A percentile compares a stretch with the other conserved stretches of the same genome.
Conservation (phyloP, 2,888 invertebrate species). For the Tetranychus truncatus region DNA sequence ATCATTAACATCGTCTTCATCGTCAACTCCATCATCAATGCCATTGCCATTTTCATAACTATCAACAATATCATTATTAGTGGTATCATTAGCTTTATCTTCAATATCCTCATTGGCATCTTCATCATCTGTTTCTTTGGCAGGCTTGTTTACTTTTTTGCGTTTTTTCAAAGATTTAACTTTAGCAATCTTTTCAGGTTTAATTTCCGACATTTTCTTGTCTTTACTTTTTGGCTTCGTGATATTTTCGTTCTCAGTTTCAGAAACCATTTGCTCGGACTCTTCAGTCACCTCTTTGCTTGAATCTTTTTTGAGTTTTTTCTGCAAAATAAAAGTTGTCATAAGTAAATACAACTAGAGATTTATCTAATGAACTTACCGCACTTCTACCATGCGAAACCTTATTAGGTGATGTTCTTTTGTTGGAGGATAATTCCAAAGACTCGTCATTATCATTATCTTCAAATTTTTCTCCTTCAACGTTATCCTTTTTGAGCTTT, state of each 20-base stretch:
- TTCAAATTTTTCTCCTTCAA: neutral
- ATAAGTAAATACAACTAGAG: too few species aligned
- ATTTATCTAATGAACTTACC: too few species aligned
- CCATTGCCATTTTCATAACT: conserved; percentile 32
- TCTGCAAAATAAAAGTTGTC: too few species aligned
- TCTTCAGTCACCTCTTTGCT: too few species aligned
- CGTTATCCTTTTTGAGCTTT: neutral
- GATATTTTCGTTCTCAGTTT: neutral
- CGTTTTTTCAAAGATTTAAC: neutral
- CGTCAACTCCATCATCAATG: conserved; percentile 27
- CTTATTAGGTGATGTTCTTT: too few species aligned
- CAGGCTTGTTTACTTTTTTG: neutral
- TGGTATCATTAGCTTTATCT: neutral
- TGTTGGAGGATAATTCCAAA: too few species aligned
- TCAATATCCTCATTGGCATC: neutral
- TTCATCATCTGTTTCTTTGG: conserved; percentile 9
- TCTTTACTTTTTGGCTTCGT: neutral
- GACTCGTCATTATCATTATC: too few species aligned
- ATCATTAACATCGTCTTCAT: too few species aligned
- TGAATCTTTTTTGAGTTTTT: too few species aligned
- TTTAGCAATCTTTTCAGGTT: neutral
- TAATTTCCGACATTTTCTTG: neutral
- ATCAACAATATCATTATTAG: conserved; percentile 27
- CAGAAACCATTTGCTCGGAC: neutral
- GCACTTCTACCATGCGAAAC: too few species aligned